Conservation (phyloP, 1,140 invertebrate genomes). For the Heliothis virescens region DNA sequence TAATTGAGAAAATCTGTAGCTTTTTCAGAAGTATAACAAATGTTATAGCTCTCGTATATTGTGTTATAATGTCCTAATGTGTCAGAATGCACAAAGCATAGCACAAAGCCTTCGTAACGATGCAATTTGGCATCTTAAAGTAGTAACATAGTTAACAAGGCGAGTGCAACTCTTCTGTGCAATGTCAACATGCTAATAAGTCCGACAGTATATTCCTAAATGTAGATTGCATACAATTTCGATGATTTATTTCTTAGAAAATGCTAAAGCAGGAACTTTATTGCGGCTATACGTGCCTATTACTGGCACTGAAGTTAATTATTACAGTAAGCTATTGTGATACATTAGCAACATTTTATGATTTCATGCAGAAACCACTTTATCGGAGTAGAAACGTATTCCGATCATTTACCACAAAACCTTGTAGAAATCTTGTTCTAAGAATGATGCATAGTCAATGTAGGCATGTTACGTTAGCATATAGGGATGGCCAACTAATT, state of each 20-base stretch:
- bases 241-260: background rate
- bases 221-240: background rate
- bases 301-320: background rate
- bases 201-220: conserved; percentile 6
- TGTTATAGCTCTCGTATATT: background rate
- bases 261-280: background rate
- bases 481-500: conserved; percentile 72
- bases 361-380: conserved; percentile 10
- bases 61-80: conserved; percentile 20
- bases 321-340: conserved; percentile 7
- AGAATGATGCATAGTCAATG: conserved; percentile 61
- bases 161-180: conserved; percentile 18
- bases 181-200: conserved; percentile 35
- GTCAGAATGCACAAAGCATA: conserved; percentile 21
- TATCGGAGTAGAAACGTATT: conserved; percentile 16
- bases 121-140: conserved; percentile 40
- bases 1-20: background rate
- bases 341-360: background rate
- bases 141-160: conserved; percentile 9
- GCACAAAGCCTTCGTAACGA: conserved; percentile 21
- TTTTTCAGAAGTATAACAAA: background rate
- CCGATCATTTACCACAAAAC: conserved; percentile 43
- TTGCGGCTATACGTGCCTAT: background rate
- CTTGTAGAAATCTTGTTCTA: conserved; percentile 45
- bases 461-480: conserved; percentile 52